A percentile compares a stretch with the other conserved stretches of the same genome.
Conservation (phyloP, 2,113 vertebrate genomes). For the Canis aureus region DNA sequence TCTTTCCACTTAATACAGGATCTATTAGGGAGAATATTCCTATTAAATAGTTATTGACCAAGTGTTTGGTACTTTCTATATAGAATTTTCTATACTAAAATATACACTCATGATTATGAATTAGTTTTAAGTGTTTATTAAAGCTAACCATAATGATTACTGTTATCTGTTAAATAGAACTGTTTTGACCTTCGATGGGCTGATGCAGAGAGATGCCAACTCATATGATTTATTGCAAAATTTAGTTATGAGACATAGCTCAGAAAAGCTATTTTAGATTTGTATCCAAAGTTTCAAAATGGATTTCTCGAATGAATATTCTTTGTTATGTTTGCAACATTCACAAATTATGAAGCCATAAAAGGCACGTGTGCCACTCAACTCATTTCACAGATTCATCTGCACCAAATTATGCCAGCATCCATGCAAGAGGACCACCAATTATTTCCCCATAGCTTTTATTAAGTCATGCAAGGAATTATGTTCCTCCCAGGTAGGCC, state of each 20-base stretch:
- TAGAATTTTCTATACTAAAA: neutral
- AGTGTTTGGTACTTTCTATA: neutral
- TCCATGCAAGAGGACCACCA: neutral
- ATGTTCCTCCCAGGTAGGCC: neutral
- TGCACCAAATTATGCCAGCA: neutral
- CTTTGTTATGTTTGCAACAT: neutral
- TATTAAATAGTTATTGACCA: neutral
- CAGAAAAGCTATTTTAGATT: neutral
- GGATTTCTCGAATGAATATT: neutral
- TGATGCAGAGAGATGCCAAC: neutral
- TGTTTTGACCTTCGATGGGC: neutral
- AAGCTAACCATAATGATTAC: neutral
- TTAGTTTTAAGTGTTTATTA: slow-evolving; percentile 2
- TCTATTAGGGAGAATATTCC: neutral
- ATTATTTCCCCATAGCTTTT: neutral
- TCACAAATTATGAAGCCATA: neutral
- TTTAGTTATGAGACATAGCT: neutral
- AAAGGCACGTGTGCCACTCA: neutral
- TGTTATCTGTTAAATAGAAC: neutral
- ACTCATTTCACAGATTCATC: neutral
- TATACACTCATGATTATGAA: neutral
- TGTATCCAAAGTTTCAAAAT: neutral
- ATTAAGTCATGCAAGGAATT: neutral
- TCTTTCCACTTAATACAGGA: neutral
- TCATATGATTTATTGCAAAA: neutral